These are phyloP conservation scores for Acinonyx jubatus DNA, from an alignment of 2,113 vertebrate species.

Conservation along the genomic window DNA sequence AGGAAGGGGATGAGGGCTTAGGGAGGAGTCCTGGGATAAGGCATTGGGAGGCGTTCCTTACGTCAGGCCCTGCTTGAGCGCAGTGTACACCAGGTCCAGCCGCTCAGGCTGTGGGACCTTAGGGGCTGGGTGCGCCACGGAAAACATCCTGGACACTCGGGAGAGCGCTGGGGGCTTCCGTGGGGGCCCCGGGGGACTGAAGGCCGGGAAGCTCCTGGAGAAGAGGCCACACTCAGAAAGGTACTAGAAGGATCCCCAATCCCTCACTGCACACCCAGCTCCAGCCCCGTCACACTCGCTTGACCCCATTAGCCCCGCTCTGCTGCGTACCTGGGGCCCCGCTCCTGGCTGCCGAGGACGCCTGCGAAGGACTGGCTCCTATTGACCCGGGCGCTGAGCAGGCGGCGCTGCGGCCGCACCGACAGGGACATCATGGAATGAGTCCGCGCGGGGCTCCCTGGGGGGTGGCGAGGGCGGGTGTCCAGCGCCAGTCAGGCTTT, in stretches of 20 bases:
- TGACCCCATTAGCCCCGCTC: background rate
- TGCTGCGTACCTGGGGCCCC: conserved; percentile 89
- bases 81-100: conserved; percentile 94
- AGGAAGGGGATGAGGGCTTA: background rate
- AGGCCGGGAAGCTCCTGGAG: conserved; percentile 90
- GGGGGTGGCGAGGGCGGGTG: conserved; percentile 33
- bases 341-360: conserved; percentile 92
- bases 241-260: background rate
- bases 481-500: conserved; percentile 21
- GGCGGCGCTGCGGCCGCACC: conserved; percentile 90
- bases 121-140: conserved; percentile 91
- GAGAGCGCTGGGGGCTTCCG: conserved; percentile 89
- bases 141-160: conserved; percentile 96
- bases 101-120: conserved; percentile 97
- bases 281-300: background rate
- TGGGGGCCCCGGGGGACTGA: conserved; percentile 92
- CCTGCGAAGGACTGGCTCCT: conserved; percentile 98
- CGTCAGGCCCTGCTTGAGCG: conserved; percentile 95
- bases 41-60: conserved; percentile 81
- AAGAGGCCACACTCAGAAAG: conserved; percentile 51
- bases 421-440: conserved; percentile 97
- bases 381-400: conserved; percentile 91
- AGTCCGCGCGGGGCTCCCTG: conserved; percentile 94
- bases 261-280: background rate
- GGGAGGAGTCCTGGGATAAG: background rate